phyloP scores from a whole-genome alignment of 1,140 invertebrate genomes.

The Aphelinus certus region DNA sequence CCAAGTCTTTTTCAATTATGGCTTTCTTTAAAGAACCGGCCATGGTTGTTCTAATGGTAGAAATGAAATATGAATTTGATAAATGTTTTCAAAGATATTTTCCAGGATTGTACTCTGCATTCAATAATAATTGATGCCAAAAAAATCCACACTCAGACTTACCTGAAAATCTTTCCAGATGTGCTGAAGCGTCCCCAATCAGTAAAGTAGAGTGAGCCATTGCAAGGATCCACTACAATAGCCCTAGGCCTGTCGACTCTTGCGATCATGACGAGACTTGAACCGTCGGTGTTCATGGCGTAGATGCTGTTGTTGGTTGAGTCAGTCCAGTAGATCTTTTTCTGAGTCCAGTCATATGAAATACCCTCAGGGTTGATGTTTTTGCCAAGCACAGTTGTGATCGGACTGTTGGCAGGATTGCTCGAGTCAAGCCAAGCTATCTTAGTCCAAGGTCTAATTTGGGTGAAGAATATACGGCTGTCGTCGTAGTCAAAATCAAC shows the following conservation, averaged over 20 bases:
- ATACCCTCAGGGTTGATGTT: slow-evolving; percentile 95
- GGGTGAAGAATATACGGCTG: slow-evolving; percentile 88
- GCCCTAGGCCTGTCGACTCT: slow-evolving; percentile 92
- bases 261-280: slow-evolving; percentile 92
- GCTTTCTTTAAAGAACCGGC: slow-evolving; percentile 92
- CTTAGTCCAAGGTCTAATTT: slow-evolving; percentile 89
- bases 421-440: slow-evolving; percentile 83
- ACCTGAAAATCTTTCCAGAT: slow-evolving; percentile 87
- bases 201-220: slow-evolving; percentile 91
- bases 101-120: neutral
- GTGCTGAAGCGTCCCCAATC: slow-evolving; percentile 94
- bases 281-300: slow-evolving; percentile 91
- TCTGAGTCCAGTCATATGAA: slow-evolving; percentile 96
- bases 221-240: slow-evolving; percentile 96
- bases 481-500: slow-evolving; percentile 95
- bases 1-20: slow-evolving; percentile 90
- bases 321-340: slow-evolving; percentile 98
- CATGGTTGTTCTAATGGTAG: slow-evolving; percentile 82
- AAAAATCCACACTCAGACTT: neutral
- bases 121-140: neutral
- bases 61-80: neutral
- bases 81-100: neutral
- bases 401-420: slow-evolving; percentile 70
- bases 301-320: slow-evolving; percentile 94
- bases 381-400: slow-evolving; percentile 81